These are phyloP conservation scores for Adrianichthys oophorus DNA, from an alignment of 2,797 vertebrate species.

Conservation along the genomic window DNA sequence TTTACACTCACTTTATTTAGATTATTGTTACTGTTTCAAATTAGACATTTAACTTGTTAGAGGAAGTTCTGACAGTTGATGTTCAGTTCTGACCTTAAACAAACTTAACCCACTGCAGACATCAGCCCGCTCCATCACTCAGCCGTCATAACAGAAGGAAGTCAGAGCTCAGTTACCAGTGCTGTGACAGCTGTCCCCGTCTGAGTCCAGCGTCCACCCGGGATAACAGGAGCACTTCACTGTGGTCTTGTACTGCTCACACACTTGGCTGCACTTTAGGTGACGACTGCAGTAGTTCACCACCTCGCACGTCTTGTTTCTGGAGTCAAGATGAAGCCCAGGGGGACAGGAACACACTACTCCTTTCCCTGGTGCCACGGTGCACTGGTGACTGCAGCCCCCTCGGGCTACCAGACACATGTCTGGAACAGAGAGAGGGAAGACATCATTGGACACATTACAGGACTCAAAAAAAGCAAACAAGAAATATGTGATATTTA, in stretches of 20 bases:
- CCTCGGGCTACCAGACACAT: constrained; percentile 92
- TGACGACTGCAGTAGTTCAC: constrained; percentile 93
- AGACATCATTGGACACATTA: constrained; percentile 16
- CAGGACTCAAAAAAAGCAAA: neutral
- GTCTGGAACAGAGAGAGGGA: constrained; percentile 73
- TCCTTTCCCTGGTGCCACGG: constrained; percentile 89
- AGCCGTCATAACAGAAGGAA: constrained; percentile 21
- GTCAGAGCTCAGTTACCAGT: constrained; percentile 75
- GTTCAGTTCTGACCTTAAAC: neutral
- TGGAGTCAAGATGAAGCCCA: constrained; percentile 84
- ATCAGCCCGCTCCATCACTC: neutral
- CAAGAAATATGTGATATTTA: neutral
- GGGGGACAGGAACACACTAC: constrained; percentile 91
- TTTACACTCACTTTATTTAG: too few species aligned
- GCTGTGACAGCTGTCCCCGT: constrained; percentile 91
- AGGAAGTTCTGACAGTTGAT: neutral
- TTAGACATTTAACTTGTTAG: too few species aligned
- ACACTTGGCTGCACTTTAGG: constrained; percentile 94
- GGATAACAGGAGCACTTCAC: constrained; percentile 98
- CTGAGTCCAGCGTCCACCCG: constrained; percentile 89
- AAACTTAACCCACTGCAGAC: constrained; percentile 8
- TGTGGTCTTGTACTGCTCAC: constrained; percentile 93
- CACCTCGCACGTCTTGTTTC: constrained; percentile 92
- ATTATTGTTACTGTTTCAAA: too few species aligned
- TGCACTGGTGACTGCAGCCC: constrained; percentile 96